These are phyloP conservation scores for Spialia ferax DNA, from an alignment of 2,888 invertebrate genomes.

Conservation along the genomic window DNA sequence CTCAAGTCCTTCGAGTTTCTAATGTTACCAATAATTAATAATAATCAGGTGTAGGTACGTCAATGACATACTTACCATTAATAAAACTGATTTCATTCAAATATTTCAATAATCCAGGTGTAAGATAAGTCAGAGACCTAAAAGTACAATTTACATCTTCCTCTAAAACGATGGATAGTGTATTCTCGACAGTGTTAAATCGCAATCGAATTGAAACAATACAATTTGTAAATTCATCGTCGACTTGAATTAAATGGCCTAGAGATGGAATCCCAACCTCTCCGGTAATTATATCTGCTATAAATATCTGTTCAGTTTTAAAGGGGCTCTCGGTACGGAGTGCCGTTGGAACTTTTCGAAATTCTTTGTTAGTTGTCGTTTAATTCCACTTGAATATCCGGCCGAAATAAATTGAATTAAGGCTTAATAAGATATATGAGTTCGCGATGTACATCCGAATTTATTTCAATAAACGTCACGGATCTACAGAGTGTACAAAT, in stretches of 20 bases:
- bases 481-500: slow-evolving; percentile 11
- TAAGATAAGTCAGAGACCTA: no score
- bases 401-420: slow-evolving; percentile 28
- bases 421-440: slow-evolving; percentile 37
- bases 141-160: not conserved
- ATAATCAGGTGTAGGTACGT: no score
- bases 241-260: not conserved
- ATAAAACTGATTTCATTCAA: no score
- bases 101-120: no score
- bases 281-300: slow-evolving; percentile 15
- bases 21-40: no score
- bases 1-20: no score
- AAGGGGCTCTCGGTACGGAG: not conserved
- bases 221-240: slow-evolving; percentile 10
- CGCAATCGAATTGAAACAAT: slow-evolving; percentile 7
- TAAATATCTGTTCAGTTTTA: slow-evolving; percentile 10
- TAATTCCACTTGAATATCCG: slow-evolving; percentile 24
- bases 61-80: no score
- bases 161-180: not conserved
- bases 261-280: slow-evolving; percentile 4
- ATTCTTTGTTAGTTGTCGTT: slow-evolving; percentile 24
- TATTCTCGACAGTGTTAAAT: not conserved
- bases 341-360: slow-evolving; percentile 18
- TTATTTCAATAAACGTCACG: slow-evolving; percentile 29
- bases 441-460: slow-evolving; percentile 28